Evolutionary conservation across 2,797 vertebrate species (phyloP), one percentile per base, ranked within the genome.

Genomic region (Gymnodraco acuticeps): DNA sequence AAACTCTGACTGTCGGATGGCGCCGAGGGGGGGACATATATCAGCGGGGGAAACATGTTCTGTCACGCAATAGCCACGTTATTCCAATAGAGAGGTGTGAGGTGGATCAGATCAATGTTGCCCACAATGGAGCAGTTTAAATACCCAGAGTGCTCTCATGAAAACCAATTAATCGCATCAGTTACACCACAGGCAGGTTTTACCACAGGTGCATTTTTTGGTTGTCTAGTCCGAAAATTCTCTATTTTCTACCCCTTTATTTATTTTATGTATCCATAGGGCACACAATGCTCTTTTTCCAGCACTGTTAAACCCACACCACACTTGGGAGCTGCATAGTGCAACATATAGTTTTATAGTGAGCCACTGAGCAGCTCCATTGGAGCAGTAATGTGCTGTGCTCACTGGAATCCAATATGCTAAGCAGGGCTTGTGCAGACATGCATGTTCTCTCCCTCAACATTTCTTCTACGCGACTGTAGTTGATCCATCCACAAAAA

Each of bases 31-130:
- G 73, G 85, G 27, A 83, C 87, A 84, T 88, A 77, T 52, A 81
- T 81, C 75, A 88, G 79, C 23, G 15, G 74, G 75, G 73, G 72
- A 50, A 72, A 66, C 86, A 59, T 86, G 83, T 87, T 82, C 85
- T 86, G 85, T 89, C 87, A 86, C 78, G 64, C 73, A 73, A 33
- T 78, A 74, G 79, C 79, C 77, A 59, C 75, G 0, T 60, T 80
- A 58, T 56, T 79, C 81, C 81, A 83, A 43, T 56, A 64, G 80
- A 81, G 77, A 23, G 85, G 82, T 51, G 81, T 80, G 84, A 88
- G 90, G 75, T 87, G 87, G 89, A 87, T 89, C 84, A 60, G 80
- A 82, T 83, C 66, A 3, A 64, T 19, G 82, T 60, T 53, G 63
- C 74, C 87, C 84, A 84, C 84, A 63, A 64, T 51, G 74, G 75